Base-by-base conservation (phyloP, 2,888 invertebrate species). In the Dastarcus helophoroides region DNA sequence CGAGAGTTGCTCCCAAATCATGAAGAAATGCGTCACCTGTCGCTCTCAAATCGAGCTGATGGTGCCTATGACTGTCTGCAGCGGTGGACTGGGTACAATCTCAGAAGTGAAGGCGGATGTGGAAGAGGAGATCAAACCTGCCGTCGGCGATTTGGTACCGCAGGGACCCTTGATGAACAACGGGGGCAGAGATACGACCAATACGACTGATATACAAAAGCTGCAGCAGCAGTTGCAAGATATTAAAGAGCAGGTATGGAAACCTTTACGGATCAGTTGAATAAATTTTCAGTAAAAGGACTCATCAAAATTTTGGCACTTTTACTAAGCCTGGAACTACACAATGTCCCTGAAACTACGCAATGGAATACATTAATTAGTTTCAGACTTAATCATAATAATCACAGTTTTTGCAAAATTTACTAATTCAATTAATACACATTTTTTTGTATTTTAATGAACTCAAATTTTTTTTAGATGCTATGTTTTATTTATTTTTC, bases 21-120 rank as follows among this genome's bases (percentile, higher is more conserved):
- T 95, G 91, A 93, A 93, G 69, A 94, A 94, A 67, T 95, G 95
- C 66, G 90, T 95, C 9, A 80, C 88, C 60, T 95, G 95, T 63
- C 77, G 93, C 48, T 76, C 84, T 26, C 82, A 84, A 58, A 85
- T 94, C 43, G 81, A 81, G 42, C 70, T 76, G 47, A 76, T 76
- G 64, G 60, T 70, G 25, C 68, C 69, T 7, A 56, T 65, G 51
- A 60, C 60, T 28, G 58, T 60, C 2, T 61, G 60, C 36, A 50
- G 56, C 26, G 59, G 59, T 3, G 58, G 57, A 31, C 36, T 56
- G 43, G 67, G 66, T 35, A 63, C 61, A 7, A 64, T 67, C 39
- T 61, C 63, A 6, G 68, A 68, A 46, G 64, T 65, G 2, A 65
- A 64, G 35, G 60, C 58, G 8, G 68, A 68, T 37, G 43, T 56